These are phyloP conservation scores for Sinotaia quadrata DNA, from an alignment of 2,888 invertebrate species.

Conservation along the genomic window DNA sequence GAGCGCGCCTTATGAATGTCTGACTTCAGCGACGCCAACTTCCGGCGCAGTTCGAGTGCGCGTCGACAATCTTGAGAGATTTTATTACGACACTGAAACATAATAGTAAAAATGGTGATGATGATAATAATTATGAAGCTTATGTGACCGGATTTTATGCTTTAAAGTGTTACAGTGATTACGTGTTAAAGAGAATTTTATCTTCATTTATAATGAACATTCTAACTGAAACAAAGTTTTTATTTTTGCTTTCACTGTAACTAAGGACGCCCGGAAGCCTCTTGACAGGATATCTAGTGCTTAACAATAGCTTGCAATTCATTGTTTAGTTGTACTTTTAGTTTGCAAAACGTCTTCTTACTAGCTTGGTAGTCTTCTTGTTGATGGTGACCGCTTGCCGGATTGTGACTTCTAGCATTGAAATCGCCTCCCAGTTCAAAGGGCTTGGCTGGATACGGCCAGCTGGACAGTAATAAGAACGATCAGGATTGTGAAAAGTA, in stretches of 20 bases:
- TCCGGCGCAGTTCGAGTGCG: slow-evolving; percentile 33
- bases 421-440: slow-evolving; percentile 33
- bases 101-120: neutral
- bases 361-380: slow-evolving; percentile 34
- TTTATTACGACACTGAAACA: slow-evolving; percentile 35
- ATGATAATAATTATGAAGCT: neutral
- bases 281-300: no score
- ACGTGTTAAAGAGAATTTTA: no score
- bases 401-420: slow-evolving; percentile 36
- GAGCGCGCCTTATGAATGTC: slow-evolving; percentile 37
- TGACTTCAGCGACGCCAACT: slow-evolving; percentile 27
- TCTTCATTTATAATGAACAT: no score
- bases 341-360: no score
- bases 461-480: slow-evolving; percentile 4
- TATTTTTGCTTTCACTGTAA: no score
- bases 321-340: no score
- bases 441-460: slow-evolving; percentile 23
- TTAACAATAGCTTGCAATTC: no score
- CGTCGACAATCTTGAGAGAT: slow-evolving; percentile 27
- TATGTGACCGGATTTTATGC: neutral
- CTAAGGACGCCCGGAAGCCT: no score
- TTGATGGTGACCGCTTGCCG: slow-evolving; percentile 26
- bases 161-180: neutral
- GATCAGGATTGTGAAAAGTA: neutral
- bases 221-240: no score